Evolutionary conservation across 2,113 vertebrate genomes (phyloP), one percentile per base, ranked within the genome.

Genomic region (Himantopus leucocephalus): DNA sequence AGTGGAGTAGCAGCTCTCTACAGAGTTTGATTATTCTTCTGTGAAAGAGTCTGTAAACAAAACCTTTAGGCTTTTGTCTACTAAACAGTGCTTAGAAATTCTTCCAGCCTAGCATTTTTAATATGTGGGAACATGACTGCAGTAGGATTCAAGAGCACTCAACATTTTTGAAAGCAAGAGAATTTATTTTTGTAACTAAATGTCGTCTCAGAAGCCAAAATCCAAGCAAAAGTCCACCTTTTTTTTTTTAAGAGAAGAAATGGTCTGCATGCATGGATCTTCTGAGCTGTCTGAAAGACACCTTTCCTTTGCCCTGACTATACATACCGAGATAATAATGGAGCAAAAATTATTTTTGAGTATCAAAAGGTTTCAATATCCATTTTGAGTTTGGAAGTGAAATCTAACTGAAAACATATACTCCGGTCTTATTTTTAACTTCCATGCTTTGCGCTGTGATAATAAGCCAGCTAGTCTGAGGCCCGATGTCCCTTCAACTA

Each of bases 1-100:
- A 82, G 80, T 70, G 63, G 63, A 93, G 74, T 59, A 76, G 63
- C 60, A 88, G 84, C 76, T 94, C 87, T 92, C 64, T 77, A 70
- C 41, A 88, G 85, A 90, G 78, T 87, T 88, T 86, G 89, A 93
- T 96, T 78, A 96, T 92, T 97, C 87, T 90, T 59, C 64, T 89
- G 85, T 91, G 89, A 74, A 88, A 84, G 35, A 82, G 82, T 88
- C 93, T 92, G 90, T 94, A 97, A 96, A 94, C 94, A 97, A 96
- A 97, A 96, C 92, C 97, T 96, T 94, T 92, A 94, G 80, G 80
- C 81, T 96, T 97, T 95, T 95, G 94, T 96, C 94, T 97, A 67
- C 90, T 83, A 88, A 95, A 95, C 47, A 92, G 86, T 71, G 55
- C 81, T 95, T 88, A 95, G 94, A 91, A 94, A 96, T 88, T 94